Conservation (phyloP, 2,888 invertebrate species). For the Tuberolachnus salignus region DNA sequence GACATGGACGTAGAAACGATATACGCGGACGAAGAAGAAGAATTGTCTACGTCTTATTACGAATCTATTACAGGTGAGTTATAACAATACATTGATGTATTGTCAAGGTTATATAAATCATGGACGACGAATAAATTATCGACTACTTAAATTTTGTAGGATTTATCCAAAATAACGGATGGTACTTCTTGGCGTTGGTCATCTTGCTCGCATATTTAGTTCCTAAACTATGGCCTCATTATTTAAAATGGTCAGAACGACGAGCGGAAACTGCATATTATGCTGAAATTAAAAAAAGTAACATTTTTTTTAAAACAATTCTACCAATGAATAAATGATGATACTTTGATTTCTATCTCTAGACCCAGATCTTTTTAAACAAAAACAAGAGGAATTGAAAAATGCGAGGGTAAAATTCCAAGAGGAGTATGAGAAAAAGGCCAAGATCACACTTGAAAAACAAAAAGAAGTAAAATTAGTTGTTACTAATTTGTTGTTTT, state of each 20-base stretch:
- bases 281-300: conserved; percentile 51
- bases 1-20: conserved; percentile 14
- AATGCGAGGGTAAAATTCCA: conserved; percentile 46
- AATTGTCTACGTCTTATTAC: not conserved
- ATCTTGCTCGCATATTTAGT: conserved; percentile 11
- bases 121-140: not conserved
- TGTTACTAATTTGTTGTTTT: not conserved
- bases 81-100: not conserved
- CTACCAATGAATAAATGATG: too few relatives aligned
- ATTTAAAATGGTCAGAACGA: conserved; percentile 39
- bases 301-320: not conserved
- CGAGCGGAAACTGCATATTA: conserved; percentile 27
- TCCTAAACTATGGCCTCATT: conserved; percentile 38
- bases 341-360: too few relatives aligned
- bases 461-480: conserved; percentile 45
- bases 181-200: conserved; percentile 23
- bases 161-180: conserved; percentile 47
- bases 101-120: conserved; percentile 15
- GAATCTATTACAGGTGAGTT: conserved; percentile 9
- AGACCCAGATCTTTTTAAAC: conserved; percentile 51
- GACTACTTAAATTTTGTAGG: not conserved
- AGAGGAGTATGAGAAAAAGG: conserved; percentile 49
- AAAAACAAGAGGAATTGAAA: conserved; percentile 48
- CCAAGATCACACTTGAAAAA: conserved; percentile 44
- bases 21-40: conserved; percentile 11